Evolutionary conservation across 2,113 vertebrate genomes (phyloP).

Genomic region (Trachemys scripta): DNA sequence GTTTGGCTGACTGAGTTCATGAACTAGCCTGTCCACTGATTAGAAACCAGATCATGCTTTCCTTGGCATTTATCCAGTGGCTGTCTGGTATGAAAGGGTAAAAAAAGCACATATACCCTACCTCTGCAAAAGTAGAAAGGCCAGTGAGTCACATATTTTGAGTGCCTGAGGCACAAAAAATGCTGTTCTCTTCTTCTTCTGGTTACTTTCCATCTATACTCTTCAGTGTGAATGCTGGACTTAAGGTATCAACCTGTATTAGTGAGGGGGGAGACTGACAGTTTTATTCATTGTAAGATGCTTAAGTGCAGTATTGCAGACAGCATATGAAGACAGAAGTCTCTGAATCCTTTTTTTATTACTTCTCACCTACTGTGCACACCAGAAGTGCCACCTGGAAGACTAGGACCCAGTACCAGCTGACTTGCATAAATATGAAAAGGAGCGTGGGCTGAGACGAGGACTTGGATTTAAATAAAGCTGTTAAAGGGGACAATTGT

Average conservation of each 20-base stretch:
- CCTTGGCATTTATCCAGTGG: slow-evolving; percentile 50
- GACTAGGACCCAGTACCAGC: neutral
- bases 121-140: slow-evolving; percentile 41
- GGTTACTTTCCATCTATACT: slow-evolving; percentile 19
- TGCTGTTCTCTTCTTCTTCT: slow-evolving; percentile 11
- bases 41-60: slow-evolving; percentile 65
- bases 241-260: neutral
- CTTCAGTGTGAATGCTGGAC: neutral
- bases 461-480: neutral
- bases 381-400: slow-evolving; percentile 3
- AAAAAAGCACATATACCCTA: slow-evolving; percentile 16
- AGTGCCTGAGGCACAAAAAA: slow-evolving; percentile 39
- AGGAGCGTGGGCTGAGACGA: neutral
- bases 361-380: neutral
- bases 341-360: neutral
- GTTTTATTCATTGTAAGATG: slow-evolving; percentile 25
- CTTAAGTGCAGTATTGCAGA: neutral
- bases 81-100: slow-evolving; percentile 60
- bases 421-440: slow-evolving; percentile 9
- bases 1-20: slow-evolving; percentile 43
- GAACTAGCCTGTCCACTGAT: slow-evolving; percentile 13
- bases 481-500: slow-evolving; percentile 17
- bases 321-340: neutral
- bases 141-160: neutral
- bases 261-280: neutral